Base-by-base conservation (phyloP, 1,140 invertebrate species). In the Micrasema minimum region DNA sequence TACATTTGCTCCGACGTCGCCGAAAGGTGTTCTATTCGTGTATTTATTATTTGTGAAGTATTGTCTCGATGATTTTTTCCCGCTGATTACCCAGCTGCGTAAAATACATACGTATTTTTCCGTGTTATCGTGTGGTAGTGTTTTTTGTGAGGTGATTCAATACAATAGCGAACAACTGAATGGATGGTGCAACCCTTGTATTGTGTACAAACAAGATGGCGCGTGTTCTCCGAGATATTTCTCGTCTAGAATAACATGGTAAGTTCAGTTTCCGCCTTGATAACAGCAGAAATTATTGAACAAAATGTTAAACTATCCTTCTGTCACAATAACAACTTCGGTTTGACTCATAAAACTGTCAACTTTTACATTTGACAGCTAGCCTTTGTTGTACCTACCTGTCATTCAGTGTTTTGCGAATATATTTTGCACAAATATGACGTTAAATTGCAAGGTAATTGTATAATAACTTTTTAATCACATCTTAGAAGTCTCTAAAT, bases 191-290 rank as follows among this genome's bases (percentile, higher is more conserved):
- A 59, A 14, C 26, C 46, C 48, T n/a, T 18, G 53, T 69, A 69
- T 69, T 69, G 66, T 69, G 66, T 69, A 59, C 59, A 69, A 69
- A 69, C 66, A 69, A 69, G 53, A 69, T 69, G 66, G 66, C 66
- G 66, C 48, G 35, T 69, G 51, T 59, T 69, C 53, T 59, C 20
- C 6, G 66, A 69, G 43, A 69, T 69, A 23, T 69, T n/a, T 46
- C 53, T 59, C 53, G 20, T 57, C 66, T 61, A 61, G 51, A 22
- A 69, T 69, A 69, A 59, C 66, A 69, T 69, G 66, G 66, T 69
- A 59, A 18, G 66, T 69, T 45, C 66, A 50, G 23, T 51, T 14
- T 48, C 51, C 23, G 12, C 12, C 23, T 67, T 43, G n/a, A 23
- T 55, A 43, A 41, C 31, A 57, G 7, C 14, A 12, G 0, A 12